A percentile compares a stretch with the other conserved stretches of the same genome.
Evolutionary conservation across 92 coral and sea anemone species (phyloP).

Genomic region (Isaurus tuberculatus): DNA sequence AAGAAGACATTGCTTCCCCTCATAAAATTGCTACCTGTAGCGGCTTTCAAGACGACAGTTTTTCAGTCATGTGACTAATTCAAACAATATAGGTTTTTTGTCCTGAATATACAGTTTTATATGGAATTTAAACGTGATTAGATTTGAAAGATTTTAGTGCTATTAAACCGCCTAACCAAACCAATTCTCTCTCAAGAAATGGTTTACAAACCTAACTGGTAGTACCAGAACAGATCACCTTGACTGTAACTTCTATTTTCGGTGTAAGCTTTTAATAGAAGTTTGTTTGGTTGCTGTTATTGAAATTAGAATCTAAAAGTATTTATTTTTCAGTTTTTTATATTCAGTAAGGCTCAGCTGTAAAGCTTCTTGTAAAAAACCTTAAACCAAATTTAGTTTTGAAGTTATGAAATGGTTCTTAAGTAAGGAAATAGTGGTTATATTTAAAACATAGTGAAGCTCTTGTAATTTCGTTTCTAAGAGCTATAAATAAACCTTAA

Average conservation of each 20-base stretch:
- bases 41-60: conserved; percentile 26
- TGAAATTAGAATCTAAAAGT: background rate
- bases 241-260: no score
- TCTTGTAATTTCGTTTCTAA: no score
- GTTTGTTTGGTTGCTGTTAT: background rate
- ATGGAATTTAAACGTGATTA: background rate
- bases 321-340: no score
- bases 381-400: no score
- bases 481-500: no score
- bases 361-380: background rate
- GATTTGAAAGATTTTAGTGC: no score
- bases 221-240: conserved; percentile 31
- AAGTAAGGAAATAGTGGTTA: background rate
- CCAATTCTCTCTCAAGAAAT: background rate
- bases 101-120: background rate
- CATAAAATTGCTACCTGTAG: background rate
- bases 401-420: no score
- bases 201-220: conserved; percentile 9
- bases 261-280: background rate
- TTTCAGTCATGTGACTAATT: background rate
- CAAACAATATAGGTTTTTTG: no score
- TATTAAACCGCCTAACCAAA: background rate
- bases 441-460: background rate
- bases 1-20: background rate
- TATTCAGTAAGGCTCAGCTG: background rate